Evolutionary conservation across 2,113 vertebrate genomes (phyloP), one percentile per base, ranked within the genome.

Genomic region (Aegotheles bennettii): DNA sequence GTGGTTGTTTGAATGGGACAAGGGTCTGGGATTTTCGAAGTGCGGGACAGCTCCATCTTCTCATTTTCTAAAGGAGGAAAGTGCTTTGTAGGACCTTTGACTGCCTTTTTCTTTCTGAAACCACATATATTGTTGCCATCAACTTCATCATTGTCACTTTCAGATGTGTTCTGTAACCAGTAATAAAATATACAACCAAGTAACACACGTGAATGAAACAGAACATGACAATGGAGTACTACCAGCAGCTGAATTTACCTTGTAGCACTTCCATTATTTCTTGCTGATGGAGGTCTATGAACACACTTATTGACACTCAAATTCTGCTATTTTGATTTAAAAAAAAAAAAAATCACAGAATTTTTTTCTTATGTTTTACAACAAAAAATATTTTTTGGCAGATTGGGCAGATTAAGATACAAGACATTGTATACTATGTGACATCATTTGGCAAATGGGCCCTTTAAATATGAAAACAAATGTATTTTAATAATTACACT

Each of bases 71-170:
- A 81, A 47, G 97, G 89, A 47, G 90, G 75, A 38, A 60, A 18
- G 21, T 87, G 79, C 63, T 95, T 98, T 38, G 97, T 97, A 60
- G 87, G 97, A 84, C 96, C 92, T 96, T 97, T 98, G 76, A 98
- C 97, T 71, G 96, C 98, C 82, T 98, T 98, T 94, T 96, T 98
- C 94, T 92, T 97, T 96, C 91, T 97, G 89, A 98, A 79, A 94
- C 98, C 98, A 97, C 86, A 97, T 73, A 98, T 96, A 92, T 91
- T 94, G 85, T 96, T 97, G 82, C 98, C 98, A 95, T 99, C 99
- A 45, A 97, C 95, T 90, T 99, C 98, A 94, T 98, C 98, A 93
- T 74, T 97, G 87, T 97, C 97, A 95, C 95, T 97, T 92, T 81
- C 95, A 76, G 92, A 70, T 26, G 84, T 73, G 51, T 98, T 98